Conservation (phyloP, 1,140 invertebrate genomes). For the Drosophila paulistorum region DNA sequence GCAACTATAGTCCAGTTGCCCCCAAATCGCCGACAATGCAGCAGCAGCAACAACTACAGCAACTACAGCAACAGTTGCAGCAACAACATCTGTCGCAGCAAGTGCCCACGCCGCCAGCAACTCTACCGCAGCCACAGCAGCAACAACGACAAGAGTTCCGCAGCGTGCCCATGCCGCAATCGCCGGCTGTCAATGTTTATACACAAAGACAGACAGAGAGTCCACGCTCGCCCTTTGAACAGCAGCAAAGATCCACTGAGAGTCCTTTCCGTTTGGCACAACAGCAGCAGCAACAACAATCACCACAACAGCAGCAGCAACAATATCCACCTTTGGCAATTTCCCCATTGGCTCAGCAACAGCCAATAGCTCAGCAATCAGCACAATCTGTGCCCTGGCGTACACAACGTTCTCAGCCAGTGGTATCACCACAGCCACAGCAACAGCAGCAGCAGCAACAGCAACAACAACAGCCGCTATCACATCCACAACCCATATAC, state of each 20-base stretch:
- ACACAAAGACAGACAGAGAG: constrained; percentile 66
- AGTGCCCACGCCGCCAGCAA: constrained; percentile 46
- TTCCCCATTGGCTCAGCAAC: constrained; percentile 58
- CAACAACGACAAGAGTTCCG: constrained; percentile 67
- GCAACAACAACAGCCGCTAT: constrained; percentile 31
- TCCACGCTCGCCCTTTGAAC: constrained; percentile 66
- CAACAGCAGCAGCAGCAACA: constrained; percentile 39
- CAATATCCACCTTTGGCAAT: constrained; percentile 47
- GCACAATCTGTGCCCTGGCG: constrained; percentile 71
- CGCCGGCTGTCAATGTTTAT: constrained; percentile 70
- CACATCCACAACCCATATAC: constrained; percentile 71
- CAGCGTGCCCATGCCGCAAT: constrained; percentile 71
- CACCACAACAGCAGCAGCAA: constrained; percentile 13
- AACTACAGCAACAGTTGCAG: constrained; percentile 44
- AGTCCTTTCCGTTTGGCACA: constrained; percentile 72
- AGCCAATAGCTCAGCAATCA: constrained; percentile 29
- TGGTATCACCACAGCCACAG: constrained; percentile 41
- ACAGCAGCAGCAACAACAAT: constrained; percentile 43
- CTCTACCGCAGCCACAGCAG: constrained; percentile 51
- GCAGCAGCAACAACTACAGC: constrained; percentile 43
- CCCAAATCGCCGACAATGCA: constrained; percentile 5
- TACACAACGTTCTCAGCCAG: constrained; percentile 56
- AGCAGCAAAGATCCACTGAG: constrained; percentile 56
- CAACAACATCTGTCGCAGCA: constrained; percentile 39
- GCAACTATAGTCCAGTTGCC: not conserved